These are phyloP conservation scores for Rapana venosa DNA, from an alignment of 2,888 invertebrate genomes.

Conservation along the genomic window DNA sequence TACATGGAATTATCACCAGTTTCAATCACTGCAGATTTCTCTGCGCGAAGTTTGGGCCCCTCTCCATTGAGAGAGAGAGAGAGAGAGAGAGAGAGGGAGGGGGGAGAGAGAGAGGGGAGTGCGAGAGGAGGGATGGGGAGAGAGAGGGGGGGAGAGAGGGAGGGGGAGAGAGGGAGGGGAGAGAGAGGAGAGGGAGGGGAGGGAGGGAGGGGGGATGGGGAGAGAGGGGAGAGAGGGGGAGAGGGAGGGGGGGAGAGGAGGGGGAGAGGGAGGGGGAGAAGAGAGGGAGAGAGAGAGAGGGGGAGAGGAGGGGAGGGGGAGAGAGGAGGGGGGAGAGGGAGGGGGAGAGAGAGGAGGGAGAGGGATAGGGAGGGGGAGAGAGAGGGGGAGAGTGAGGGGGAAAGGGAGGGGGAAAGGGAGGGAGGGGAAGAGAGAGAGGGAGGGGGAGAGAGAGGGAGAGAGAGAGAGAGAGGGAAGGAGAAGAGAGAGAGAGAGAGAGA, in stretches of 20 bases:
- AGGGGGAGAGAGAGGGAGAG: background rate
- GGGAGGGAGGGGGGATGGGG: no score
- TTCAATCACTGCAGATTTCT: no score
- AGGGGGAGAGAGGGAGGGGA: background rate
- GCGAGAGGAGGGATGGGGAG: background rate
- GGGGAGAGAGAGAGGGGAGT: background rate
- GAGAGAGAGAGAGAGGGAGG: background rate
- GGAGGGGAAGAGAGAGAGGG: background rate
- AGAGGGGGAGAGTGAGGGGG: background rate
- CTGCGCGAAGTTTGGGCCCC: no score
- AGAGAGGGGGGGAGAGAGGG: background rate
- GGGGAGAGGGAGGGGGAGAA: background rate
- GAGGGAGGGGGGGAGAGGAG: background rate
- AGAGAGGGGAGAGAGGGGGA: background rate
- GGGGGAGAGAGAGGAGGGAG: background rate
- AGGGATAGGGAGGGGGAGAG: background rate
- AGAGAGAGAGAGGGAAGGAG: slow-evolving; percentile 23
- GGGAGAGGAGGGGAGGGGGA: background rate
- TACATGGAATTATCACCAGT: background rate
- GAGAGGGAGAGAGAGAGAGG: background rate
- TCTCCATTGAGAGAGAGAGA: background rate
- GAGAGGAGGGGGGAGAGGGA: background rate
- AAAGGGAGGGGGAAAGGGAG: background rate
- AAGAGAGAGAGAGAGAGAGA: background rate
- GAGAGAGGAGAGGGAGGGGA: background rate